These are phyloP conservation scores for Teleogryllus occipitalis DNA, from an alignment of 1,140 invertebrate genomes.

Conservation along the genomic window DNA sequence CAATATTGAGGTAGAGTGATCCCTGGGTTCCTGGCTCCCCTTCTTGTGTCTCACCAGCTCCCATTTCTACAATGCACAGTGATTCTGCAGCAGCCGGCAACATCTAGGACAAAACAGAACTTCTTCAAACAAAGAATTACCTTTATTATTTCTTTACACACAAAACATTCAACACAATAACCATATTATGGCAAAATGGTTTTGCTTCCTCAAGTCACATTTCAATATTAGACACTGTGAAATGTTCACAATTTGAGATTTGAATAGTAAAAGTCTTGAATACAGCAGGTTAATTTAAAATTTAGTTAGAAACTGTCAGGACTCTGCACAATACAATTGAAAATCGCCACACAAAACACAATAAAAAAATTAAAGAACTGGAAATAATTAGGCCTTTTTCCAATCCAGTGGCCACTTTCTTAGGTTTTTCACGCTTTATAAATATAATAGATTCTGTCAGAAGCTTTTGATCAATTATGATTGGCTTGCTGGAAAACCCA, in stretches of 20 bases:
- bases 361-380: neutral
- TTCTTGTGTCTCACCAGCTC: slow-evolving; percentile 56
- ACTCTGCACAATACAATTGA: neutral
- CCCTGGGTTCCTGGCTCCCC: slow-evolving; percentile 48
- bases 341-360: neutral
- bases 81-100: slow-evolving; percentile 95
- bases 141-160: too few relatives aligned
- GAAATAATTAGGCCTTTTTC: neutral
- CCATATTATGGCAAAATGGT: too few relatives aligned
- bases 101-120: slow-evolving; percentile 50
- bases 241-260: too few relatives aligned
- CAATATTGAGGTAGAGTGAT: slow-evolving; percentile 94
- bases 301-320: too few relatives aligned
- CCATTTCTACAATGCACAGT: slow-evolving; percentile 92
- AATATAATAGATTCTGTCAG: neutral
- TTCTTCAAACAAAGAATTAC: too few relatives aligned
- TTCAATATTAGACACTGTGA: too few relatives aligned
- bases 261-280: too few relatives aligned
- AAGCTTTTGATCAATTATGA: neutral
- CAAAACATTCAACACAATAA: too few relatives aligned
- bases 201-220: too few relatives aligned
- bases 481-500: too few relatives aligned
- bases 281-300: too few relatives aligned
- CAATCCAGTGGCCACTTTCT: neutral
- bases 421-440: neutral